Evolutionary conservation across 1,140 invertebrate genomes (phyloP).

Genomic region (Anastatus disparis): DNA sequence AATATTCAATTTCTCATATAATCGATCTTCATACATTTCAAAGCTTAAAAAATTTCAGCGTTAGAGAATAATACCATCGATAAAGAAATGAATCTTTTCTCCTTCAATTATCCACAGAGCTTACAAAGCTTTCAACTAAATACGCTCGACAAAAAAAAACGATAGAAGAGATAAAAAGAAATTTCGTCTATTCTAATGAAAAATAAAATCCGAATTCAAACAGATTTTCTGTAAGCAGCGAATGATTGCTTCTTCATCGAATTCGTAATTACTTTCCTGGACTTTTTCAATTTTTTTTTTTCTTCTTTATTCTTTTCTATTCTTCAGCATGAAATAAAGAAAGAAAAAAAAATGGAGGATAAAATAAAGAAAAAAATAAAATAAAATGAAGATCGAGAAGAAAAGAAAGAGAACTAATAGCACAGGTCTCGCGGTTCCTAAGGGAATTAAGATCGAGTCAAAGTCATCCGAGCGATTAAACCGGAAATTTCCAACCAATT

Average conservation of each 20-base stretch:
- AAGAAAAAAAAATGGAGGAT: too few relatives aligned
- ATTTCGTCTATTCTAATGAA: too few relatives aligned
- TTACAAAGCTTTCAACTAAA: neutral
- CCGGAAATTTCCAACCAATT: constrained; percentile 48
- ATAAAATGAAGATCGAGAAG: too few relatives aligned
- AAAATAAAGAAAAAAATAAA: too few relatives aligned
- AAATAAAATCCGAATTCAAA: constrained; percentile 9
- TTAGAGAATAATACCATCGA: too few relatives aligned
- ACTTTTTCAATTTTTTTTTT: neutral
- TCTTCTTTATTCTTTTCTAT: neutral
- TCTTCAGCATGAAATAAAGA: neutral
- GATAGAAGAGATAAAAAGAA: too few relatives aligned
- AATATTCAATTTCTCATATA: too few relatives aligned
- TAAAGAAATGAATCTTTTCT: too few relatives aligned
- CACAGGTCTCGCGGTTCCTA: neutral
- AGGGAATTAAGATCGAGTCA: constrained; percentile 40
- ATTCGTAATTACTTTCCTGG: constrained; percentile 12
- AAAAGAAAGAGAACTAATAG: constrained; percentile 4
- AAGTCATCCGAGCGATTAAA: constrained; percentile 47
- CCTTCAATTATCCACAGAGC: too few relatives aligned
- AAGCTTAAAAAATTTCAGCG: too few relatives aligned
- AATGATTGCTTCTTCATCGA: neutral
- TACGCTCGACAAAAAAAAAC: neutral
- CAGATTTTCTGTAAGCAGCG: neutral
- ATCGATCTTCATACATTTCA: too few relatives aligned